Evolutionary conservation across 2,113 vertebrate genomes (phyloP).

Genomic region (Hassar affinis): DNA sequence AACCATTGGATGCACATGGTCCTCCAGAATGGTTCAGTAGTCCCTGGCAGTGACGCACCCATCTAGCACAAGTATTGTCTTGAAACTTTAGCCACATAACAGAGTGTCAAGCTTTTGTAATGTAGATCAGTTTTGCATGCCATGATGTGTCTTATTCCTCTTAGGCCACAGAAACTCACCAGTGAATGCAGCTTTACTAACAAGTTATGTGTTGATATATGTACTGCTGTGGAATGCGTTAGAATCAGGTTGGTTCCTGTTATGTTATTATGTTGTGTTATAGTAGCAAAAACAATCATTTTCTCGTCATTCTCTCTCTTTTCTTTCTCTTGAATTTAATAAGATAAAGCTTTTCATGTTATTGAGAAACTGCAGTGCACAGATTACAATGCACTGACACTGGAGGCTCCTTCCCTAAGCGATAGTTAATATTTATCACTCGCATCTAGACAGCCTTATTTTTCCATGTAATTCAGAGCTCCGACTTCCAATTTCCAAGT

Average conservation of each 20-base stretch:
- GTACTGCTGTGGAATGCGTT: not conserved
- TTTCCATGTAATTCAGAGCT: not conserved
- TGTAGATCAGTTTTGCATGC: no score
- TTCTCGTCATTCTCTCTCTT: not conserved
- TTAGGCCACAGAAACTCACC: no score
- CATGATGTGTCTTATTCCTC: no score
- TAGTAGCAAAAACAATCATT: not conserved
- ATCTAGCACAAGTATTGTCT: no score
- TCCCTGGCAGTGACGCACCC: no score
- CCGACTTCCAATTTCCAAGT: not conserved
- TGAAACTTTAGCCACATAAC: not conserved
- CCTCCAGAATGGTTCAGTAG: no score
- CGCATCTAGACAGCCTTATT: not conserved
- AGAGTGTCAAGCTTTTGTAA: not conserved
- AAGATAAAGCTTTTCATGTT: not conserved
- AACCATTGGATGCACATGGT: no score
- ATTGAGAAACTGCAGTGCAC: not conserved
- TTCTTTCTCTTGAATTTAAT: not conserved
- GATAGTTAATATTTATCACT: not conserved
- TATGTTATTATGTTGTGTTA: not conserved
- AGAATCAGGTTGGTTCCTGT: not conserved
- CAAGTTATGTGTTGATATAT: not conserved
- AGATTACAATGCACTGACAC: not conserved
- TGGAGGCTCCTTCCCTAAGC: not conserved
- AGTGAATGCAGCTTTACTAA: no score